Conservation (phyloP, 2,113 vertebrate genomes). For the Melanostigma gelatinosum region DNA sequence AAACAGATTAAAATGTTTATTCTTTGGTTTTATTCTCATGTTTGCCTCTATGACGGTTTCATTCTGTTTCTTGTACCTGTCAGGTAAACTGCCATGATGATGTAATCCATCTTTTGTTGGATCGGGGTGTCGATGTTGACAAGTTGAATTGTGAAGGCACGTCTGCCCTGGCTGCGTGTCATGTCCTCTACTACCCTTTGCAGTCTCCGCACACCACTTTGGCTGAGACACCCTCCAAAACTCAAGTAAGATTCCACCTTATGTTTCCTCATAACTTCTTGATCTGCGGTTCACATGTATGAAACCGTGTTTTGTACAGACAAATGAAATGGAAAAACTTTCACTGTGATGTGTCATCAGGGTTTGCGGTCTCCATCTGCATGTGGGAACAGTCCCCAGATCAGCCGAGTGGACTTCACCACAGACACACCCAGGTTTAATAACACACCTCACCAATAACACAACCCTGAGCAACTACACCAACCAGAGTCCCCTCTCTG, state of each 20-base stretch:
- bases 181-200: slow-evolving; percentile 86
- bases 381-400: slow-evolving; percentile 16
- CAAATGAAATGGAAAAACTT: neutral
- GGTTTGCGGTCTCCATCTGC: slow-evolving; percentile 5
- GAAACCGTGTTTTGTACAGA: neutral
- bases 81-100: slow-evolving; percentile 83
- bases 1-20: neutral
- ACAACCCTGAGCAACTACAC: neutral
- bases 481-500: slow-evolving; percentile 5
- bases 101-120: slow-evolving; percentile 86
- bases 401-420: slow-evolving; percentile 22
- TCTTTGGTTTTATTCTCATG: neutral
- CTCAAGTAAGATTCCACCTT: slow-evolving; percentile 40
- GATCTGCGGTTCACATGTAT: neutral
- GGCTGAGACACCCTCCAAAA: slow-evolving; percentile 51
- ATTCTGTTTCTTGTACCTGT: neutral
- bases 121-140: slow-evolving; percentile 88
- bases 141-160: slow-evolving; percentile 85
- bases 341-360: slow-evolving; percentile 26
- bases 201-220: slow-evolving; percentile 75
- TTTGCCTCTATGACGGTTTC: neutral
- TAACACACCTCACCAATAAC: neutral
- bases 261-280: neutral
- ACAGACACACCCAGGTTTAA: neutral
- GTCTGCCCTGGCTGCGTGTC: slow-evolving; percentile 84